These are phyloP conservation scores for Leptopterna dolabrata DNA, from an alignment of 2,888 invertebrate species.

Conservation along the genomic window DNA sequence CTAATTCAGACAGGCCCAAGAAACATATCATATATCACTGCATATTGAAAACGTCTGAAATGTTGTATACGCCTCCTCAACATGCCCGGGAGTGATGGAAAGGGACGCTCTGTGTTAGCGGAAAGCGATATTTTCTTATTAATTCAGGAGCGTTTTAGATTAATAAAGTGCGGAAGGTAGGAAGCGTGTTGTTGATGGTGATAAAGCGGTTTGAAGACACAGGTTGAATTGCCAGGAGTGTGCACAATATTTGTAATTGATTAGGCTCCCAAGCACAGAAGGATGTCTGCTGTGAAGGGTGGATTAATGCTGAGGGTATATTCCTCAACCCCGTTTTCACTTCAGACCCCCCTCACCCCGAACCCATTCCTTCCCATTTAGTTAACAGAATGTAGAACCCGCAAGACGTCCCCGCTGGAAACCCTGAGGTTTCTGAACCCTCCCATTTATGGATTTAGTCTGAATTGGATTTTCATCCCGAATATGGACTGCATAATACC, in stretches of 20 bases:
- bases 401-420: not conserved
- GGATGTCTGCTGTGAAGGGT: slow-evolving; percentile 49
- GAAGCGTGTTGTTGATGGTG: slow-evolving; percentile 43
- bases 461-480: slow-evolving; percentile 53
- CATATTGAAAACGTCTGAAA: not conserved
- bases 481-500: slow-evolving; percentile 54
- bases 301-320: slow-evolving; percentile 46
- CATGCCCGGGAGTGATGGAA: not conserved
- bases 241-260: slow-evolving; percentile 54
- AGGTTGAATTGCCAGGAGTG: slow-evolving; percentile 38
- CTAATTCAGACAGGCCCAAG: not conserved
- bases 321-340: not conserved
- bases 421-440: not conserved
- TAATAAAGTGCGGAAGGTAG: slow-evolving; percentile 37
- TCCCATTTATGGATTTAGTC: slow-evolving; percentile 42
- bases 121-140: slow-evolving; percentile 50
- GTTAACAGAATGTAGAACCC: slow-evolving; percentile 30
- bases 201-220: slow-evolving; percentile 52
- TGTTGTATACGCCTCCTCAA: slow-evolving; percentile 22
- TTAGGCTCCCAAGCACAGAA: slow-evolving; percentile 34
- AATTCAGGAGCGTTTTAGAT: slow-evolving; percentile 48
- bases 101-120: not conserved
- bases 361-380: not conserved
- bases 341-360: not conserved
- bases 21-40: slow-evolving; percentile 9